Percentiles rank a stretch among this genome's conserved stretches.
These are phyloP conservation scores for Mustelus asterias DNA, from an alignment of 2,113 vertebrate genomes.

Conservation along the genomic window DNA sequence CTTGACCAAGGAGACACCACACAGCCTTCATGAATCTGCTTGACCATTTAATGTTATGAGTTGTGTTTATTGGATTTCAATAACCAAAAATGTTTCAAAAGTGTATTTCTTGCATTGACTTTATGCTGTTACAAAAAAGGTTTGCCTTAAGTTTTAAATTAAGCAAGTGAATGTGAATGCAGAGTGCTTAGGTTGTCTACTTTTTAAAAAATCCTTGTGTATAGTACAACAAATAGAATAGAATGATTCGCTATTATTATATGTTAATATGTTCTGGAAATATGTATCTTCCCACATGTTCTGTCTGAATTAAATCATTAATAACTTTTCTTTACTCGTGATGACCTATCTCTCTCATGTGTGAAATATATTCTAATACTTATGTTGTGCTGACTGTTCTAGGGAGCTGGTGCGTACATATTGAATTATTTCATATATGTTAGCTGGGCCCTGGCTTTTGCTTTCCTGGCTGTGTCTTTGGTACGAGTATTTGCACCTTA, in stretches of 20 bases:
- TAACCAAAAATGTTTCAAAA: background rate
- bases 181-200: background rate
- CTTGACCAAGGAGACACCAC: background rate
- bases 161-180: background rate
- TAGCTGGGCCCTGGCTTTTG: conserved; percentile 81
- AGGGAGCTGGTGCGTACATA: conserved; percentile 78
- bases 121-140: background rate
- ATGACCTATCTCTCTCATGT: background rate
- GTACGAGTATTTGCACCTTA: conserved; percentile 89
- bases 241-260: background rate
- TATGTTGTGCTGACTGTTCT: conserved; percentile 39
- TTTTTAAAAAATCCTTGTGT: too few relatives aligned
- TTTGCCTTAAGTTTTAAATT: background rate
- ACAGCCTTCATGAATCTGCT: background rate
- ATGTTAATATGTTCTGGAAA: background rate
- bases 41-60: background rate
- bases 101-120: background rate
- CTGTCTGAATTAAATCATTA: background rate
- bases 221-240: background rate
- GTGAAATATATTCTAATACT: background rate
- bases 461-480: conserved; percentile 80
- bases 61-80: background rate
- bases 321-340: background rate
- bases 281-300: background rate
- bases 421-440: conserved; percentile 87